Percentiles rank a stretch among this genome's conserved stretches.
Conservation (phyloP, 2,113 vertebrate genomes). For the Phylloscopus trochiloides region DNA sequence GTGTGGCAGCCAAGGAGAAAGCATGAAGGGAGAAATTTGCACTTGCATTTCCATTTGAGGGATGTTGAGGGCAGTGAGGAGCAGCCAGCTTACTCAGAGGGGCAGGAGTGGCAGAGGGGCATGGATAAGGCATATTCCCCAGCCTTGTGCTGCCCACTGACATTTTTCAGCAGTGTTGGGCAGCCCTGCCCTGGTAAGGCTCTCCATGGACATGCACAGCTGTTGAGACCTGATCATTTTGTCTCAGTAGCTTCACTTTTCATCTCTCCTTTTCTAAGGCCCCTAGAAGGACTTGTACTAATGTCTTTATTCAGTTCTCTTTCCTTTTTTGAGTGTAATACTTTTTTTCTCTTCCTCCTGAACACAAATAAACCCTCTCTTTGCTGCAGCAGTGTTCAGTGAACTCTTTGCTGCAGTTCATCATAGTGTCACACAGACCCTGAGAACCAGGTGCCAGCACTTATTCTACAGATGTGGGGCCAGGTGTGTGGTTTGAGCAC, state of each 20-base stretch:
- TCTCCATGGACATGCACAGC: fast-evolving
- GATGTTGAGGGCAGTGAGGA: background rate
- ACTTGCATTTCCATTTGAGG: background rate
- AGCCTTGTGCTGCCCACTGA: background rate
- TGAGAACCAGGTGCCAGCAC: background rate
- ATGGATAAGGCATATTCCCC: background rate
- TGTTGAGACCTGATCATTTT: background rate
- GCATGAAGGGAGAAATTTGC: background rate
- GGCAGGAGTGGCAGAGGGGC: fast-evolving
- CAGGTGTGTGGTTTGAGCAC: background rate
- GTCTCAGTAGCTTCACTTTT: background rate
- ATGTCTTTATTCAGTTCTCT: background rate
- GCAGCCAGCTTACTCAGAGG: background rate
- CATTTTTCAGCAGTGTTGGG: background rate
- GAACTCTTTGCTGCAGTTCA: background rate
- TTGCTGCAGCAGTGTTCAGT: background rate
- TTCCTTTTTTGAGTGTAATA: background rate
- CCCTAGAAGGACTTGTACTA: background rate
- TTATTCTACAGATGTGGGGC: background rate
- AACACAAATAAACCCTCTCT: background rate
- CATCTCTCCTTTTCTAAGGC: background rate
- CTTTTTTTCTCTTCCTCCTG: background rate
- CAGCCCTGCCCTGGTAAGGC: background rate
- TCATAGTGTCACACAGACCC: background rate
- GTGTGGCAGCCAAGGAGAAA: background rate